Percentiles rank a stretch among this genome's conserved stretches.
Evolutionary conservation across 2,888 invertebrate genomes (phyloP).

Genomic region (Ditylenchus weischeri): DNA sequence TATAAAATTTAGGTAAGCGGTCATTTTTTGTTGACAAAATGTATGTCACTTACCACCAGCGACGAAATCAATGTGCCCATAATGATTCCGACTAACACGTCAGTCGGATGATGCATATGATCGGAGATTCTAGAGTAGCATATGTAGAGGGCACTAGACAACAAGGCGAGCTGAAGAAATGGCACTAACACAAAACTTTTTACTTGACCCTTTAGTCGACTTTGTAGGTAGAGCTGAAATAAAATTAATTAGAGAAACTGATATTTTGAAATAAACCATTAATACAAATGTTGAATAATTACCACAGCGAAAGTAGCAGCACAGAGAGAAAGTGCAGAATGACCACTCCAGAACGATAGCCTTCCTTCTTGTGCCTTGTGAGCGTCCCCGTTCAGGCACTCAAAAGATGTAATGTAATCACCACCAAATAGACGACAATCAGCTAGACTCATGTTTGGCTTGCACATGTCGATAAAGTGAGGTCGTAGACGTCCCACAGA

Average conservation of each 20-base stretch:
- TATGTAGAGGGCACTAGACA: constrained; percentile 60
- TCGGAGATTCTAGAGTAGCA: constrained; percentile 29
- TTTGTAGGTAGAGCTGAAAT: constrained; percentile 75
- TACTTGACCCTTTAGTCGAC: constrained; percentile 74
- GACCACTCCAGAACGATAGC: constrained; percentile 37
- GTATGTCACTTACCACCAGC: constrained; percentile 32
- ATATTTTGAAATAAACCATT: too few species aligned
- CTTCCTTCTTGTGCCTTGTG: constrained; percentile 24
- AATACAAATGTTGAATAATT: neutral
- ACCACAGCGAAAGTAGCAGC: constrained; percentile 27
- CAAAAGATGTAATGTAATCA: constrained; percentile 22
- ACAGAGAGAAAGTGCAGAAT: constrained; percentile 26
- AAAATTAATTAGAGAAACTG: neutral
- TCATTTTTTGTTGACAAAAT: too few species aligned
- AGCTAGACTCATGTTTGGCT: constrained; percentile 64
- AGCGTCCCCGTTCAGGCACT: constrained; percentile 12
- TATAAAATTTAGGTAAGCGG: too few species aligned
- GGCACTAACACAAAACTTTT: constrained; percentile 74
- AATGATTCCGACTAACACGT: constrained; percentile 75
- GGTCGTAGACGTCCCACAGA: constrained; percentile 86
- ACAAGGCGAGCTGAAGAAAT: constrained; percentile 68
- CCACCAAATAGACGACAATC: constrained; percentile 11
- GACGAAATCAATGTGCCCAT: constrained; percentile 61
- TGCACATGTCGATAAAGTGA: constrained; percentile 84
- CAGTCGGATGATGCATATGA: constrained; percentile 82